These are phyloP conservation scores for Notarius lentiginosus DNA, from an alignment of 2,113 vertebrate genomes.

Conservation along the genomic window DNA sequence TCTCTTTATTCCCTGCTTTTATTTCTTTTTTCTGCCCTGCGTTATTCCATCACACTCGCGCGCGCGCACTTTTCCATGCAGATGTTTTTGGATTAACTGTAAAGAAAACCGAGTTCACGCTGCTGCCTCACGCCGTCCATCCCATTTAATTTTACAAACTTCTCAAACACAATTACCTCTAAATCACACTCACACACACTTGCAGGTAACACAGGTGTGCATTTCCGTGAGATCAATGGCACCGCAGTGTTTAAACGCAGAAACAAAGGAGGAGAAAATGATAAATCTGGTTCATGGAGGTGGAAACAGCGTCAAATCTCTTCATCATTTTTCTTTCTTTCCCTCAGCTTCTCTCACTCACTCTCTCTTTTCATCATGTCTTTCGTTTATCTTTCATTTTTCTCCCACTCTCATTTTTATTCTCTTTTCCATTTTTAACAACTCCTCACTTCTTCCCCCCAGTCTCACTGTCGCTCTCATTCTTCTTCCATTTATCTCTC, in stretches of 20 bases:
- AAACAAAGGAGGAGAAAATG: not conserved
- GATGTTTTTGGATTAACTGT: not conserved
- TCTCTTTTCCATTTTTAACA: not conserved
- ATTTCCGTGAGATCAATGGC: not conserved
- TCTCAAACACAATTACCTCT: not conserved
- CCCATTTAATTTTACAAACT: not conserved
- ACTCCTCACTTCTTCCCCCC: no score
- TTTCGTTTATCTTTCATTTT: not conserved
- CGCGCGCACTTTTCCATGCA: not conserved
- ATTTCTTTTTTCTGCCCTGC: not conserved
- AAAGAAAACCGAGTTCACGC: not conserved
- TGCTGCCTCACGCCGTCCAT: not conserved
- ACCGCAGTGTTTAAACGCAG: not conserved
- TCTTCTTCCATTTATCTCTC: not conserved
- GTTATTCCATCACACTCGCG: not conserved
- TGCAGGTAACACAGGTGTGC: not conserved
- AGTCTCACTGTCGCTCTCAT: not conserved
- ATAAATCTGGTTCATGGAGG: not conserved
- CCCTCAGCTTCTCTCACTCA: not conserved
- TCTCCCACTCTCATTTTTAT: not conserved
- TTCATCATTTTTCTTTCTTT: not conserved
- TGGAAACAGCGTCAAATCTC: not conserved
- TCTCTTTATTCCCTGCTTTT: not conserved
- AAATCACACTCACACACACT: constrained; percentile 3
- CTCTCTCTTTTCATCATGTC: not conserved